These are phyloP conservation scores for Chrysina gloriosa DNA, from an alignment of 2,888 invertebrate species.

Conservation along the genomic window DNA sequence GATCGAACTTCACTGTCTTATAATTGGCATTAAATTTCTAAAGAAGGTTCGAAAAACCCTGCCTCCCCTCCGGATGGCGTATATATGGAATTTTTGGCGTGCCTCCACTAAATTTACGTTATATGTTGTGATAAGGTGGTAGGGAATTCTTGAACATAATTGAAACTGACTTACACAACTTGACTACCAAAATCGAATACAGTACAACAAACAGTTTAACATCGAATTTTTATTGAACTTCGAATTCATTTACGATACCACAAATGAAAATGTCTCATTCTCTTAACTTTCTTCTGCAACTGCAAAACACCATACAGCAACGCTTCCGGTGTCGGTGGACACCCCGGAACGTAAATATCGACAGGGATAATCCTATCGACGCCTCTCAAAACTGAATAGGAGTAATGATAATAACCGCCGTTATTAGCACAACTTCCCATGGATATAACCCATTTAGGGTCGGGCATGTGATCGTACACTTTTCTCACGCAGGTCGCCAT, in stretches of 20 bases:
- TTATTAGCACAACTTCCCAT: conserved; percentile 85
- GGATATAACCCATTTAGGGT: conserved; percentile 79
- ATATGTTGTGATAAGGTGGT: too few species aligned
- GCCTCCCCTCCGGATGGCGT: too few species aligned
- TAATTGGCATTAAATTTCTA: too few species aligned
- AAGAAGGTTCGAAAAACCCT: too few species aligned
- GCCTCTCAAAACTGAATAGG: conserved; percentile 80
- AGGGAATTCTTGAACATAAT: too few species aligned
- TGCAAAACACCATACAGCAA: conserved; percentile 86
- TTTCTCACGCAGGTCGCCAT: conserved; percentile 76
- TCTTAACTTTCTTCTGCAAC: conserved; percentile 88
- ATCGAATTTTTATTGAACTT: background rate
- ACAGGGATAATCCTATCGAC: conserved; percentile 84
- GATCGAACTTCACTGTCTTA: too few species aligned
- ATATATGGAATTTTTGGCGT: too few species aligned
- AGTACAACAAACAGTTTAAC: too few species aligned
- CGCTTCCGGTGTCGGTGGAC: conserved; percentile 95
- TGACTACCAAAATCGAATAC: too few species aligned
- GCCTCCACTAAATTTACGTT: too few species aligned
- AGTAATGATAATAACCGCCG: conserved; percentile 83
- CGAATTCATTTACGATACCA: conserved; percentile 57
- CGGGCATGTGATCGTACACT: conserved; percentile 74
- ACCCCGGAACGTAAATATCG: conserved; percentile 93
- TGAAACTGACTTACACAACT: too few species aligned
- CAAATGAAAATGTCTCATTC: conserved; percentile 71